Base-by-base conservation (phyloP, 2,113 vertebrate species). In the Hylia prasina region DNA sequence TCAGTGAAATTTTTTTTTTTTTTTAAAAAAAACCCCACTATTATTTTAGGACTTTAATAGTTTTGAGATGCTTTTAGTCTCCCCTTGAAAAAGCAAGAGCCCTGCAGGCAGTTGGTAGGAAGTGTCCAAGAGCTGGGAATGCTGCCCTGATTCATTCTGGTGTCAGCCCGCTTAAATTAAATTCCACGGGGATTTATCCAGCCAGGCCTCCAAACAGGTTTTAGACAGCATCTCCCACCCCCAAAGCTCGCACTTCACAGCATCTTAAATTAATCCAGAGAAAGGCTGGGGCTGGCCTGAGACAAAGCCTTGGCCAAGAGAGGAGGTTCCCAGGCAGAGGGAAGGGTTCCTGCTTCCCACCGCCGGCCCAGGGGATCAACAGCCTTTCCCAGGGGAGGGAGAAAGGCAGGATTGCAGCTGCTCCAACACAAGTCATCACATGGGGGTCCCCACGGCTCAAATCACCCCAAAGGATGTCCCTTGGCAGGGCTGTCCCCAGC, bases 141-240 rank as follows among this genome's bases (percentile, higher is more conserved):
- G 71, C 63, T 83, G 95, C 80, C 7, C 33, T 89, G 90, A 77
- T 92, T 96, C 92, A 60, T 79, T 27, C 33, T 47, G 78, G 68
- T 86, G 93, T 92, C 79, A 94, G 79, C 85, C 95, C 18, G 3
- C 91, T 84, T 73, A 85, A 94, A 96, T 97, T 72, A 72, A 97
- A 94, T 95, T 95, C 95, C 93, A 81, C 0, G 1, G 93, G 86
- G 96, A 93, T 96, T 96, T 97, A 93, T 90, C 85, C 82, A 64
- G 93, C 79, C 89, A 90, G 65, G 77, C 70, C 70, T 80, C 63
- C 1, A 15, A 94, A 90, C 35, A 65, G 84, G 71, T 86, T 92
- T 94, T 37, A 66, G 93, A 73, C 84, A 75, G 90, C 94, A 90
- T 39, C 44, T 20, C 45, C 76, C 60, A 28, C 50, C 70, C 87